Percentiles rank a stretch among this genome's conserved stretches.
These are phyloP conservation scores for Prosopocoilus inquinatus DNA, from an alignment of 2,888 invertebrate species.

Conservation along the genomic window DNA sequence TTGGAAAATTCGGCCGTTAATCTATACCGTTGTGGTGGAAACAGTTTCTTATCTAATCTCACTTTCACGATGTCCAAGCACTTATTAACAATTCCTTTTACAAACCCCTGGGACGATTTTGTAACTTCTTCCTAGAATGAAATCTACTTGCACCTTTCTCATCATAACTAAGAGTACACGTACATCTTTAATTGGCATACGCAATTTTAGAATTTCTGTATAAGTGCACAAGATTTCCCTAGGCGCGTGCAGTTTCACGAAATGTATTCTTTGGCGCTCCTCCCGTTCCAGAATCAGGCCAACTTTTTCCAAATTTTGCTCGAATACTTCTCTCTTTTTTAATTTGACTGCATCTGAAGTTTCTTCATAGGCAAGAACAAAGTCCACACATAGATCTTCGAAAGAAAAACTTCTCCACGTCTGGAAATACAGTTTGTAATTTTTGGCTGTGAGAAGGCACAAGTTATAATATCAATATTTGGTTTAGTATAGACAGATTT, in stretches of 20 bases:
- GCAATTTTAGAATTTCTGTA: conserved; percentile 73
- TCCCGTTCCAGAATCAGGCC: conserved; percentile 63
- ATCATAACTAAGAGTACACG: conserved; percentile 21
- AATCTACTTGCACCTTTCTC: neutral
- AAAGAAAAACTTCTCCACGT: conserved; percentile 56
- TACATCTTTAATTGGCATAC: conserved; percentile 74
- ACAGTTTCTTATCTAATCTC: conserved; percentile 57
- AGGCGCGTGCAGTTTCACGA: conserved; percentile 73
- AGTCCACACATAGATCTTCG: conserved; percentile 58
- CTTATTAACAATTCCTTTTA: conserved; percentile 38
- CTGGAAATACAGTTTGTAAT: conserved; percentile 34
- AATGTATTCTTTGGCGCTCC: conserved; percentile 62
- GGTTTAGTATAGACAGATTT: neutral
- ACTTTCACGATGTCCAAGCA: conserved; percentile 56
- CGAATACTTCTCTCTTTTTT: conserved; percentile 57
- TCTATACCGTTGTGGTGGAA: conserved; percentile 62
- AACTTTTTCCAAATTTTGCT: conserved; percentile 60
- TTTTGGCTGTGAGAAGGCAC: too few relatives aligned
- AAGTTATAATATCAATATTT: neutral
- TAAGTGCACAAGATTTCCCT: conserved; percentile 68
- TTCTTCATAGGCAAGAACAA: conserved; percentile 60
- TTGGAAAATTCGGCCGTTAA: conserved; percentile 68
- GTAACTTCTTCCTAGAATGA: conserved; percentile 14
- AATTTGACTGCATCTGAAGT: conserved; percentile 41
- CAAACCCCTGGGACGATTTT: conserved; percentile 6